These are phyloP conservation scores for Tachina fera DNA, from an alignment of 2,888 invertebrate genomes.

Conservation along the genomic window DNA sequence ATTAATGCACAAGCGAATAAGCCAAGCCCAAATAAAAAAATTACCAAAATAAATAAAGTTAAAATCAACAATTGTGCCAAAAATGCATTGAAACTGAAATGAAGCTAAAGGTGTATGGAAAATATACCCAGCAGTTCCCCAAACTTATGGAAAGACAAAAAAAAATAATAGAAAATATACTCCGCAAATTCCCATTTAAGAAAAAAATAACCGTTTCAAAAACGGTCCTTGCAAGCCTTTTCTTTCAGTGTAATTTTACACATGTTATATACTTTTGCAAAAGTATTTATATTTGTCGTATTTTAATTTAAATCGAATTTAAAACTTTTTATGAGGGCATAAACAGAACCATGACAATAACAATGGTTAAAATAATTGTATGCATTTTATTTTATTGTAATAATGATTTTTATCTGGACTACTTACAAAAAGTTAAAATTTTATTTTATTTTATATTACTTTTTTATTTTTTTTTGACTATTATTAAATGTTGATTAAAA, in stretches of 20 bases:
- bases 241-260: constrained; percentile 7
- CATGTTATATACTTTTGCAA: neutral
- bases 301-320: neutral
- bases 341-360: neutral
- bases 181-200: too few species aligned
- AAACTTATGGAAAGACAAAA: too few species aligned
- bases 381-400: neutral
- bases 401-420: constrained; percentile 41
- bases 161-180: too few species aligned
- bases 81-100: constrained; percentile 10
- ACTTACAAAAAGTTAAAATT: constrained; percentile 28
- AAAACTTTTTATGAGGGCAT: neutral
- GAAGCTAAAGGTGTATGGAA: neutral
- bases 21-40: constrained; percentile 33
- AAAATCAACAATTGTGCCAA: constrained; percentile 9
- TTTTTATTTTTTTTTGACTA: constrained; percentile 5
- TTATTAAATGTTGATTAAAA: constrained; percentile 33
- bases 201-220: too few species aligned
- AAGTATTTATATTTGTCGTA: neutral
- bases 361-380: constrained; percentile 10
- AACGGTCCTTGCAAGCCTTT: neutral
- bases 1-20: neutral
- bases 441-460: neutral
- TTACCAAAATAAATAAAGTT: constrained; percentile 24
- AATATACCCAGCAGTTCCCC: neutral